These are phyloP conservation scores for Notospermus geniculatus DNA, from an alignment of 1,140 invertebrate species.

Conservation along the genomic window DNA sequence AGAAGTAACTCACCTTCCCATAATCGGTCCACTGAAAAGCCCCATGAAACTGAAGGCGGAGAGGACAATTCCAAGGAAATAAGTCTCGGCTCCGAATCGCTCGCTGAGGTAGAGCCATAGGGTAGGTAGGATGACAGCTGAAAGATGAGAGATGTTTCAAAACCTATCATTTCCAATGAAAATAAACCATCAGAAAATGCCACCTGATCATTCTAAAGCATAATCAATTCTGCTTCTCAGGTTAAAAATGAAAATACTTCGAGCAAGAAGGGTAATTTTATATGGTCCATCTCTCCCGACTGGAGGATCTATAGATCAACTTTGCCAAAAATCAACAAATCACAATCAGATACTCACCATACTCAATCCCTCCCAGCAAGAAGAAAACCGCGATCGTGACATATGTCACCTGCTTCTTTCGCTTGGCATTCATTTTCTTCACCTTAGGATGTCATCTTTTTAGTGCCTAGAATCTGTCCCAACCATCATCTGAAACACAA, in stretches of 20 bases:
- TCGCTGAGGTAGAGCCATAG: constrained; percentile 41
- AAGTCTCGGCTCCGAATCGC: constrained; percentile 31
- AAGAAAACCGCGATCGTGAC: constrained; percentile 27
- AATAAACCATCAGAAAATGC: neutral
- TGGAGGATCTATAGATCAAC: neutral
- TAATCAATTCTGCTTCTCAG: neutral
- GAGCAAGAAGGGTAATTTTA: too few species aligned
- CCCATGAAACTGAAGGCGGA: constrained; percentile 44
- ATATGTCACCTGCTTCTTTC: constrained; percentile 31
- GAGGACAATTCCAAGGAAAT: constrained; percentile 40
- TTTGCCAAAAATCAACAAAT: too few species aligned
- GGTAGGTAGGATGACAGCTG: constrained; percentile 48
- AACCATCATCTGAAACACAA: too few species aligned
- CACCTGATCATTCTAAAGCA: neutral
- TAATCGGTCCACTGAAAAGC: constrained; percentile 37
- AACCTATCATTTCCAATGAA: neutral
- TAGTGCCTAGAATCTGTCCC: too few species aligned
- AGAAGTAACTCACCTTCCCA: constrained; percentile 35
- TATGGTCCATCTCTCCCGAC: neutral
- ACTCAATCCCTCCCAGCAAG: constrained; percentile 36
- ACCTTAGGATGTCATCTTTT: too few species aligned
- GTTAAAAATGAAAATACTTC: neutral
- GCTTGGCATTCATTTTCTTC: constrained; percentile 22
- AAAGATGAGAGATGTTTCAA: too few species aligned
- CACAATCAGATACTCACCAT: too few species aligned